phyloP scores from a whole-genome alignment of 1,140 invertebrate species.

The Eurosta solidaginis region DNA sequence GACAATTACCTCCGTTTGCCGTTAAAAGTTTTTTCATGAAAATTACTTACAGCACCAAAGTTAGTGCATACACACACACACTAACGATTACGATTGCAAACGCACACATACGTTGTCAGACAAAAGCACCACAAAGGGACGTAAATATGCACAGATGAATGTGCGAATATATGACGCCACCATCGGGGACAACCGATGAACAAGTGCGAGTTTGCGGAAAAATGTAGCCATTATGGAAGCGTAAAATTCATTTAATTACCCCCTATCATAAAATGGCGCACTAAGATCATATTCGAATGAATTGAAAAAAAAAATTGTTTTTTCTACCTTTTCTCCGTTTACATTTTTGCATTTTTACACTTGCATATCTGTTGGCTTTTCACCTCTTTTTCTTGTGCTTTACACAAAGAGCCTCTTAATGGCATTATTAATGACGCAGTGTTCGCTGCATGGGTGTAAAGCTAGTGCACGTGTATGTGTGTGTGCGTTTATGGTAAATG shows the following conservation, averaged over 20 bases:
- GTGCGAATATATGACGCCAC: background rate
- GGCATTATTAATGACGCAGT: background rate
- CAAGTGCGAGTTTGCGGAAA: background rate
- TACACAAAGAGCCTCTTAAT: background rate
- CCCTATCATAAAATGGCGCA: background rate
- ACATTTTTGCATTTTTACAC: background rate
- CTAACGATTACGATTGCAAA: background rate
- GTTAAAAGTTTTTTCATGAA: conserved; percentile 2
- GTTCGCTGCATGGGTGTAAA: background rate
- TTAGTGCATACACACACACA: background rate
- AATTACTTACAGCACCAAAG: background rate
- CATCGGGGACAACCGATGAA: background rate
- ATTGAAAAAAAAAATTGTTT: background rate
- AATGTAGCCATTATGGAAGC: conserved; percentile 14
- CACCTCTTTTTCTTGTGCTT: background rate
- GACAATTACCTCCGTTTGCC: conserved; percentile 15
- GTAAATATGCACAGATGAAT: background rate
- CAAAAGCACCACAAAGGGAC: background rate
- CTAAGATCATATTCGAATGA: background rate
- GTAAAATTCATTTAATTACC: conserved; percentile 23
- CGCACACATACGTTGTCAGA: background rate
- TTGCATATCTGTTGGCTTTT: background rate
- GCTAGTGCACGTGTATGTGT: background rate
- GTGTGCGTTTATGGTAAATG: background rate
- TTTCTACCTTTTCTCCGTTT: background rate